phyloP scores from a whole-genome alignment of 2,113 vertebrate species.

The Rhegmatorhina hoffmannsi region DNA sequence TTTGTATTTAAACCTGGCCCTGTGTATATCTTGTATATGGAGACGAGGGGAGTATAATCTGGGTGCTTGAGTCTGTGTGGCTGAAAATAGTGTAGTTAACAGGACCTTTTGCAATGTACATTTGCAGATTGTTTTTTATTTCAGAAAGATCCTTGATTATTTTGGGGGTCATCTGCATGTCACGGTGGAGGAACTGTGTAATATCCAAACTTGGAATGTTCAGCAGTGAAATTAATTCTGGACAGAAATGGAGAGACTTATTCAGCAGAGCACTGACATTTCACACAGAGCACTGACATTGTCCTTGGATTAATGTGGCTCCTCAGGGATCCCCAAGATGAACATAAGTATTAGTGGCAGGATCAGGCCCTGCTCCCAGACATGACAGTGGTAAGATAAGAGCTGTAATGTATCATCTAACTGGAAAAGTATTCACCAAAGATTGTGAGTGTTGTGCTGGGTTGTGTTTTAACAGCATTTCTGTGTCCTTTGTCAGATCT shows the following conservation, averaged over 20 bases:
- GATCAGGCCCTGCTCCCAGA: not conserved
- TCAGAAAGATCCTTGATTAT: not conserved
- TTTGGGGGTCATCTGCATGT: not conserved
- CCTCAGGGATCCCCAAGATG: not conserved
- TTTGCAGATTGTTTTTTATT: not conserved
- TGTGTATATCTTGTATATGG: accelerated
- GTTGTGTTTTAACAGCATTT: not conserved
- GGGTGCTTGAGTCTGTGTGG: not conserved
- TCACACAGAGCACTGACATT: not conserved
- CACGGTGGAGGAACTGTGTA: not conserved
- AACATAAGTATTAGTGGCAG: not conserved
- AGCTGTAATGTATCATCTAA: not conserved
- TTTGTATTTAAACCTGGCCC: not conserved
- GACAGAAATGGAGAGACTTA: not conserved
- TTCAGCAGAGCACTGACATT: not conserved
- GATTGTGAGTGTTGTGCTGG: not conserved
- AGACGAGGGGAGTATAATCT: not conserved
- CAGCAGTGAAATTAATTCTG: not conserved
- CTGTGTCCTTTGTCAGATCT: not conserved
- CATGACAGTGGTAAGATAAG: not conserved
- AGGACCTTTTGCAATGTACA: not conserved
- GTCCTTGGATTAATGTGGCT: not conserved
- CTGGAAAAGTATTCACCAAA: not conserved
- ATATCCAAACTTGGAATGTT: not conserved
- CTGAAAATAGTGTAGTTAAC: not conserved